These are phyloP conservation scores for Siderastrea radians DNA, from an alignment of 92 coral and sea anemone species.

Conservation along the genomic window DNA sequence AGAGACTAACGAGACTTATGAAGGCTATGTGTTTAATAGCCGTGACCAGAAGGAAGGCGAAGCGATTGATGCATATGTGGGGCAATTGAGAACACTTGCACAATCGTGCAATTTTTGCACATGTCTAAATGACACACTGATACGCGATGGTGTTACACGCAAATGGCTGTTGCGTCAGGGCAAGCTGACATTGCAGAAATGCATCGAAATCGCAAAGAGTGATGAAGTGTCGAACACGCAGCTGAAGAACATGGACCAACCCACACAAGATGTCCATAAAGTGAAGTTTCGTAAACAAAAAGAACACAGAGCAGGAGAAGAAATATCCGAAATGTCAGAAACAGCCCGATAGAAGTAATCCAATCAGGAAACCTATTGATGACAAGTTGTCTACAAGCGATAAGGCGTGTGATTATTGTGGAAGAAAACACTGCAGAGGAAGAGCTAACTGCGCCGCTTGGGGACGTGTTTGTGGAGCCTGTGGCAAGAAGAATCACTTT, in stretches of 20 bases:
- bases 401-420: conserved; percentile 55
- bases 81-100: conserved; percentile 57
- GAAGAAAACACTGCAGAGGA: conserved; percentile 52
- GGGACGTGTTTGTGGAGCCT: conserved; percentile 40
- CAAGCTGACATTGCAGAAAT: conserved; percentile 46
- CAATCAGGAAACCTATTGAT: conserved; percentile 18
- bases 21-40: conserved; percentile 50
- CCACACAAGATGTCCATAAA: conserved; percentile 38
- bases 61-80: conserved; percentile 32
- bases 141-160: conserved; percentile 56
- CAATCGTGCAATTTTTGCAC: too few species aligned
- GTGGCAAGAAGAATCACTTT: conserved; percentile 50
- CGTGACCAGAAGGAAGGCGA: conserved; percentile 53
- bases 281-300: conserved; percentile 22
- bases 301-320: too few species aligned
- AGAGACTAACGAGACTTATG: conserved; percentile 56
- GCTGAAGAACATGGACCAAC: conserved; percentile 47
- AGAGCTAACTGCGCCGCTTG: conserved; percentile 45
- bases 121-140: conserved; percentile 59
- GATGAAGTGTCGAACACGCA: conserved; percentile 51
- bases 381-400: neutral
- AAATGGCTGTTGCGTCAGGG: conserved; percentile 50
- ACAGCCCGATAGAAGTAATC: conserved; percentile 26
- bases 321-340: conserved; percentile 5
- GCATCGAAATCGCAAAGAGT: conserved; percentile 47